Evolutionary conservation across 2,888 invertebrate species (phyloP).

Genomic region (Pharmacophagus antenor): DNA sequence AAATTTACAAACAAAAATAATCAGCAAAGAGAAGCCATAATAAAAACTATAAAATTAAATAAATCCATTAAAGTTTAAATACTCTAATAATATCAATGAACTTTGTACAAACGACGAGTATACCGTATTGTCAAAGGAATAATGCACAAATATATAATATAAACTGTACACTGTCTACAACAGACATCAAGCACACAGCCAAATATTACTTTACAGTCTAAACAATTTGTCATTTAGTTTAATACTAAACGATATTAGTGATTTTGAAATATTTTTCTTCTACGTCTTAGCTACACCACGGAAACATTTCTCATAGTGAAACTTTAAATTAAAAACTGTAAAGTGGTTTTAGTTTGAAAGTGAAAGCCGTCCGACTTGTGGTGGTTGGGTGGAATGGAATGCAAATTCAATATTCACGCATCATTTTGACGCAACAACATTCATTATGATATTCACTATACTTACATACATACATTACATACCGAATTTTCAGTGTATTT

Average conservation of each 20-base stretch:
- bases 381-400: no score
- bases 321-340: no score
- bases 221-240: constrained; percentile 16
- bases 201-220: constrained; percentile 16
- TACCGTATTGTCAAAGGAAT: background rate
- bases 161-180: background rate
- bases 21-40: background rate
- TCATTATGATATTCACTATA: no score
- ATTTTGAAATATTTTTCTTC: background rate
- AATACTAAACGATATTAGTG: background rate
- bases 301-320: no score
- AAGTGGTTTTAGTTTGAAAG: no score
- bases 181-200: background rate
- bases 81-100: background rate
- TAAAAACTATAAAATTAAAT: background rate
- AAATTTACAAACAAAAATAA: background rate
- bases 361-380: no score
- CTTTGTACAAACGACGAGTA: background rate
- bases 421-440: no score
- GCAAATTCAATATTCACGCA: no score
- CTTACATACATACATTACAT: no score
- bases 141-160: background rate
- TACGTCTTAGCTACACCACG: no score
- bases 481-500: no score
- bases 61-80: background rate